Evolutionary conservation across 2,888 invertebrate species (phyloP).

Genomic region (Caenorhabditis sp.): DNA sequence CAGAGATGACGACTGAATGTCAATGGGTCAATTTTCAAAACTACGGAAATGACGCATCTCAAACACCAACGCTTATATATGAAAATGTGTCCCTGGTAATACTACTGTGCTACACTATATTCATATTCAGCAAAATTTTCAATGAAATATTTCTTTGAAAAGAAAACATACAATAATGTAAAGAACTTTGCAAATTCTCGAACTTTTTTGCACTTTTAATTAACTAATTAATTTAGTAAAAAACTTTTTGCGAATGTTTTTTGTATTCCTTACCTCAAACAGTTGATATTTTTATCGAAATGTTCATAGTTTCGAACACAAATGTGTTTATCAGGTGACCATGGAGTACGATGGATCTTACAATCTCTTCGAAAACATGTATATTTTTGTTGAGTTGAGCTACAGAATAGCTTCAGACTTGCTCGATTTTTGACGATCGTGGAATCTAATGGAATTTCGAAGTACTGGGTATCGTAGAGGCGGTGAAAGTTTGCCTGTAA

Average conservation of each 20-base stretch:
- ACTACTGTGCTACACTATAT: too few species aligned
- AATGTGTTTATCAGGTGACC: slow-evolving; percentile 49
- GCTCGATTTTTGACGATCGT: slow-evolving; percentile 34
- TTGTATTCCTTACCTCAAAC: slow-evolving; percentile 19
- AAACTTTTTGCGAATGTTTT: not conserved
- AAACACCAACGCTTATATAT: too few species aligned
- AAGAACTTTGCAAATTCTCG: too few species aligned
- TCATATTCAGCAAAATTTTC: too few species aligned
- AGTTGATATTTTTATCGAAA: slow-evolving; percentile 42
- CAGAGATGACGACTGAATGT: not conserved
- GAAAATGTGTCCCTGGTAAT: too few species aligned
- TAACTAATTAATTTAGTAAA: not conserved
- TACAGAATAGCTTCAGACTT: slow-evolving; percentile 41
- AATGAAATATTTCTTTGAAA: too few species aligned
- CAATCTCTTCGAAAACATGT: slow-evolving; percentile 37
- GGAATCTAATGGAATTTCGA: slow-evolving; percentile 43
- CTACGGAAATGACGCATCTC: not conserved
- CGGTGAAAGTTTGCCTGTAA: slow-evolving; percentile 43
- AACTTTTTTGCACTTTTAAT: too few species aligned
- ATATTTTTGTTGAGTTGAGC: slow-evolving; percentile 43
- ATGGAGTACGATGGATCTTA: slow-evolving; percentile 30
- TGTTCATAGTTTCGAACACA: slow-evolving; percentile 36
- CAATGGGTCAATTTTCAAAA: not conserved
- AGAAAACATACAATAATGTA: too few species aligned
- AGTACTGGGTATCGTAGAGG: slow-evolving; percentile 44